Evolutionary conservation across 2,797 vertebrate genomes (phyloP), one percentile per base, ranked within the genome.

Genomic region (Artibeus lituratus): DNA sequence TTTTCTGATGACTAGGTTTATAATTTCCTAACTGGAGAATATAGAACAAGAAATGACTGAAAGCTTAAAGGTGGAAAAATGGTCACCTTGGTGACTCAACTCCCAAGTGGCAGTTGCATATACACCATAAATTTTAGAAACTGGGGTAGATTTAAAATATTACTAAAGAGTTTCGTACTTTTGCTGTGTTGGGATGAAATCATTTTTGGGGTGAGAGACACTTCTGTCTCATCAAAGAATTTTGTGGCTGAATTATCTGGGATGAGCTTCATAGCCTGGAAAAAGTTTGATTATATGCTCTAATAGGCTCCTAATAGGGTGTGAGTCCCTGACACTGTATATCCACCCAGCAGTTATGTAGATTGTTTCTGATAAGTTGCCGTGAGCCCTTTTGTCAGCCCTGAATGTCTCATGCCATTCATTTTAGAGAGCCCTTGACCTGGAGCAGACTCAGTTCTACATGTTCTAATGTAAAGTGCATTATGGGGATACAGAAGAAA

Each of bases 181-280:
- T 82, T 94, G 32, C 35, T 89, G 11, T 47, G 16, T 76, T 55
- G 35, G n/a, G 18, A 37, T 74, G 9, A 10, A 39, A 81, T 44
- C 21, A 14, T 76, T 85, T 92, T 73, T 24, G 16, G 44, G 14
- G 8, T 35, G 49, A 87, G 35, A 1, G 35, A 4, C 2, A 80
- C 76, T 95, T 88, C 55, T 91, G 11, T 83, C 85, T 96, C 57
- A 59, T 59, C 24, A 85, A 85, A 84, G 32, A 74, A 59, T 62
- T 39, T 73, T n/a, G 59, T 55, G 73, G n/a, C 14, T 87, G 22
- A 85, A 74, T 82, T 35, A 77, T 26, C 42, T 74, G 32, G 57
- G 42, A 55, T 67, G 51, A 59, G 62, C 42, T 37, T 47, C 19
- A 86, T 22, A 26, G 18, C 67, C 62, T 96, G 69, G 53, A 85